Evolutionary conservation across 2,888 invertebrate genomes (phyloP), one percentile per base, ranked within the genome.

Genomic region (Sialis fuliginosa): DNA sequence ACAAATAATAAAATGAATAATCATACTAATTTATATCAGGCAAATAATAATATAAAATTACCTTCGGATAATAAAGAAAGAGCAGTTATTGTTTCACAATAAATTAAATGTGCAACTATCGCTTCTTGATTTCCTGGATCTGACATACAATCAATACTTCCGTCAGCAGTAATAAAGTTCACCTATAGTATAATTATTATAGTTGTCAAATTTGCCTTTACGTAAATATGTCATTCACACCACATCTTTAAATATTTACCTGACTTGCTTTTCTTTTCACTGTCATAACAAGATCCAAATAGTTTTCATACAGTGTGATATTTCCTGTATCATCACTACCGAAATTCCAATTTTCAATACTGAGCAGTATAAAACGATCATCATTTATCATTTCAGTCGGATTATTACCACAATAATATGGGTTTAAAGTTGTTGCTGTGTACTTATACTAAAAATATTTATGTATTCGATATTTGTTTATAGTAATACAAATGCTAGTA

Each of bases 351-450:
- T 83, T 74, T 10, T 76, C 62, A 33, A 81, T 59, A 0, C 91
- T 90, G 56, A 78, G 71, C 41, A 79, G 69, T 57, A 95, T 84
- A 52, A 92, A 78, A 7, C 89, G 73, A 61, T 95, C 93, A 63
- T 95, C 90, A 39, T 75, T 75, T 34, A 96, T 82, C 73, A 78
- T 76, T 54, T 68, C 68, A 1, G 73, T 71, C 0, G 77, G 62
- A 0, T 76, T 71, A 64, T 91, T 92, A 1, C 85, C 89, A 65
- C 95, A 93, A 56, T 90, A 86, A 60, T 91, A 84, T 0, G 96
- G 95, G 69, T 93, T 93, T 46, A 95, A 66, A 0, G 91, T 86
- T 42, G 77, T 84, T 0, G 87, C 91, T 5, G 77, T 60, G 95
- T 95, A 96, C 50, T 77, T 62, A 89, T 91, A 92, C 73, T 81